Percentiles rank a stretch among this genome's conserved stretches.
Conservation (phyloP, 53 echinoderm and acorn worm species). For the Astropecten irregularis region DNA sequence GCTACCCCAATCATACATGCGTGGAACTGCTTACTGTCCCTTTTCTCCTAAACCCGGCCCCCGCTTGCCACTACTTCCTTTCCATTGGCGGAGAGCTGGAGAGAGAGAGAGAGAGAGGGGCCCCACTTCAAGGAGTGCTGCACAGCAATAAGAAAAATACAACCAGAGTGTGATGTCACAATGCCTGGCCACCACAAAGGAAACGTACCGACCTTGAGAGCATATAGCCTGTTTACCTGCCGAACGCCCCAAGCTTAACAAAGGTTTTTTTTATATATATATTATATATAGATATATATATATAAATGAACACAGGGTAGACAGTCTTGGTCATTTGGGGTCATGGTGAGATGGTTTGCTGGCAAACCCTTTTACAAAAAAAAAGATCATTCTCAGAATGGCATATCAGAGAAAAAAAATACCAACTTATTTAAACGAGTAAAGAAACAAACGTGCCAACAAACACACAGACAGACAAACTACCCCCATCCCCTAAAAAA, state of each 20-base stretch:
- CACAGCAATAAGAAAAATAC: conserved; percentile 60
- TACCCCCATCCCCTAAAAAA: no score
- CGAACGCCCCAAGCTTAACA: conserved; percentile 20
- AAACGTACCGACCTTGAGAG: conserved; percentile 60
- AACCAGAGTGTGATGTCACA: conserved; percentile 72
- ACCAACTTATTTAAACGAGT: no score
- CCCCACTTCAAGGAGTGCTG: conserved; percentile 69
- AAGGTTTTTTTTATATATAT: conserved; percentile 38
- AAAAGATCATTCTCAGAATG: no score
- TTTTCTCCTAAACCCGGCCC: not conserved
- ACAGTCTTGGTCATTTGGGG: conserved; percentile 58
- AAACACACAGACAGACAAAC: no score
- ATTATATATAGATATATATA: no score
- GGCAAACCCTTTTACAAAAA: no score
- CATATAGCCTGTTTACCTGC: conserved; percentile 42
- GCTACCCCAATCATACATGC: conserved; percentile 18
- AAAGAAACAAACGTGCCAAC: no score
- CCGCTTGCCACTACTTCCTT: conserved; percentile 23
- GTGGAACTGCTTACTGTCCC: not conserved
- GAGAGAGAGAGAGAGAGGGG: conserved; percentile 13
- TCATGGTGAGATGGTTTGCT: conserved; percentile 36
- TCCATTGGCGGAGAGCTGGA: conserved; percentile 39
- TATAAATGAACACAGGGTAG: conserved; percentile 1
- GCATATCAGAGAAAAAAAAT: no score
- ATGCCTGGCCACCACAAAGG: conserved; percentile 54